Conservation (phyloP, 2,113 vertebrate genomes). For the Chaetura pelagica region DNA sequence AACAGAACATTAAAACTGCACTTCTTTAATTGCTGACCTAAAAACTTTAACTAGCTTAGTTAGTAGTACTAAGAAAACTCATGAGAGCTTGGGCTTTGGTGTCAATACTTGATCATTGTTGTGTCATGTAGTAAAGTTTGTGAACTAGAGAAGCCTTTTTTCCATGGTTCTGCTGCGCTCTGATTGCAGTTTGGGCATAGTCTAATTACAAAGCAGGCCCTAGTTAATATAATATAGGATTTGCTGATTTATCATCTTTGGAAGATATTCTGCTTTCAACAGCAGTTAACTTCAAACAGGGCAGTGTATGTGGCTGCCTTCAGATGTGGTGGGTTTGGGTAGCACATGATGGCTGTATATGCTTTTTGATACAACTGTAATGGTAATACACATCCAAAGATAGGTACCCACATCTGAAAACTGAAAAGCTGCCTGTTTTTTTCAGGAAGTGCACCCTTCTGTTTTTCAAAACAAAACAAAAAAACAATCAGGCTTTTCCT, state of each 20-base stretch:
- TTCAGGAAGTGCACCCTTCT: background rate
- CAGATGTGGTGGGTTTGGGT: accelerated
- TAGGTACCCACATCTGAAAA: background rate
- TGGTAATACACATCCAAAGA: background rate
- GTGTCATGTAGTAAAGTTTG: background rate
- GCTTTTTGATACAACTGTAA: background rate
- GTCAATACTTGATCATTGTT: background rate
- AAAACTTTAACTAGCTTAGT: background rate
- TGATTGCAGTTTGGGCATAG: background rate
- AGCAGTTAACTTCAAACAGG: background rate
- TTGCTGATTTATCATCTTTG: background rate
- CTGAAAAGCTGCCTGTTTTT: background rate
- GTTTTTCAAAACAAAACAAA: background rate
- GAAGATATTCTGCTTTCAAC: background rate
- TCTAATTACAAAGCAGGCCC: background rate
- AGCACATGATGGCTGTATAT: background rate
- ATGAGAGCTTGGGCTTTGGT: background rate
- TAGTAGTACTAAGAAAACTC: background rate
- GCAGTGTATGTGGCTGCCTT: background rate
- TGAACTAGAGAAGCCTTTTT: background rate
- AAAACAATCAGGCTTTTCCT: background rate
- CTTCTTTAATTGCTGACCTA: background rate
- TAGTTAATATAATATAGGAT: background rate
- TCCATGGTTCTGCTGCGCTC: background rate
- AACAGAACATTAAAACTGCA: background rate